phyloP scores from a whole-genome alignment of 2,888 invertebrate genomes.

The Dicyrtoma fusca region DNA sequence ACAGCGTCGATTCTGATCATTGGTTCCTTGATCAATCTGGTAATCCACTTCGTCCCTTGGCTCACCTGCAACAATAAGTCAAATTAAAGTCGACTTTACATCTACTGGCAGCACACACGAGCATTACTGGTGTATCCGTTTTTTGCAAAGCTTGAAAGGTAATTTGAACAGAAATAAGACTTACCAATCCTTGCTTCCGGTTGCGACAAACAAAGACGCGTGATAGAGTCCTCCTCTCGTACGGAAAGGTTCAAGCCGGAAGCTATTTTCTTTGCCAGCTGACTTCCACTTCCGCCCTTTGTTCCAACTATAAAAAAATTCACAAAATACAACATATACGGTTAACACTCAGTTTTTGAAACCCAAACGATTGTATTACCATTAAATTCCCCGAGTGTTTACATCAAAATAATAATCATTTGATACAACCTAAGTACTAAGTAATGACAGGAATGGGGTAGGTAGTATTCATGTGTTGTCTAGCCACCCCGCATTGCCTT shows the following conservation, averaged over 20 bases:
- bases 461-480: too few species aligned
- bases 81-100: too few species aligned
- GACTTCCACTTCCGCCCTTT: constrained; percentile 31
- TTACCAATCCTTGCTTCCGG: constrained; percentile 40
- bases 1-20: background rate
- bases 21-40: constrained; percentile 29
- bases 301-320: constrained; percentile 21
- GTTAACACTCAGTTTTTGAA: too few species aligned
- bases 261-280: constrained; percentile 35
- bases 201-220: constrained; percentile 43
- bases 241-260: constrained; percentile 27
- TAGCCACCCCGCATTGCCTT: constrained; percentile 23
- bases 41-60: constrained; percentile 36
- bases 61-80: background rate
- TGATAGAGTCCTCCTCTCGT: constrained; percentile 32
- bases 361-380: too few species aligned
- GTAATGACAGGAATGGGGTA: too few species aligned
- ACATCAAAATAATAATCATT: background rate
- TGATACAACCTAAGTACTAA: too few species aligned
- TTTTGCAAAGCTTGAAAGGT: too few species aligned
- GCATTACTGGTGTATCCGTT: too few species aligned
- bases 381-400: too few species aligned
- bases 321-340: constrained; percentile 12
- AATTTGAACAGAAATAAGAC: too few species aligned
- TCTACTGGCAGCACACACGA: too few species aligned